phyloP scores from a whole-genome alignment of 2,113 vertebrate genomes.

The Coracopsis vasa region DNA sequence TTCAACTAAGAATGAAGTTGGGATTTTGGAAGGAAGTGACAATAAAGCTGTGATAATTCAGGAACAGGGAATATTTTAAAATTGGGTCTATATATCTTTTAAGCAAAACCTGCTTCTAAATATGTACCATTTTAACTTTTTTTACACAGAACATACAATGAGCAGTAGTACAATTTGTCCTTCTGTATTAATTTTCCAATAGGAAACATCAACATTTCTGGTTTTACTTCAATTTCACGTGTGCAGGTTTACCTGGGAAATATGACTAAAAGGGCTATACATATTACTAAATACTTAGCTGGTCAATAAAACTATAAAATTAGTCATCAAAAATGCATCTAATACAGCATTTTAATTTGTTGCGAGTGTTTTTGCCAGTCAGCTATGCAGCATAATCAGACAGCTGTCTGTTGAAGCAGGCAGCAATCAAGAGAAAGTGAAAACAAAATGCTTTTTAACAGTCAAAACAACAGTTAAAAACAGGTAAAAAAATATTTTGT shows the following conservation, averaged over 20 bases:
- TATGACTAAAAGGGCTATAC: neutral
- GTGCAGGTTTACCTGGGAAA: neutral
- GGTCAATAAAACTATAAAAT: neutral
- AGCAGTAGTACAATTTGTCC: neutral
- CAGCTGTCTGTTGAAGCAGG: neutral
- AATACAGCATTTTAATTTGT: neutral
- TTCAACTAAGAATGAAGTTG: neutral
- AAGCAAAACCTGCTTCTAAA: neutral
- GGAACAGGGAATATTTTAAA: neutral
- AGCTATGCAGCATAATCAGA: neutral
- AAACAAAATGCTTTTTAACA: neutral
- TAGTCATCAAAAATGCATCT: neutral
- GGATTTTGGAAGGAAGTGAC: neutral
- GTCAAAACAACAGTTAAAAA: neutral
- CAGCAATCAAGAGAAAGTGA: neutral
- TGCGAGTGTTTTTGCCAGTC: accelerated
- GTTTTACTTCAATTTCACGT: neutral
- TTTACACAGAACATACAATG: neutral
- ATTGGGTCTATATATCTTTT: neutral
- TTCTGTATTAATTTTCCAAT: neutral
- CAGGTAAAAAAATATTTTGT: neutral
- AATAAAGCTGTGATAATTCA: neutral
- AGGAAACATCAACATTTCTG: neutral
- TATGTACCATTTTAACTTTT: neutral
- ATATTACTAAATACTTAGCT: neutral